These are phyloP conservation scores for Euura lappo DNA, from an alignment of 1,140 invertebrate genomes.

Conservation along the genomic window DNA sequence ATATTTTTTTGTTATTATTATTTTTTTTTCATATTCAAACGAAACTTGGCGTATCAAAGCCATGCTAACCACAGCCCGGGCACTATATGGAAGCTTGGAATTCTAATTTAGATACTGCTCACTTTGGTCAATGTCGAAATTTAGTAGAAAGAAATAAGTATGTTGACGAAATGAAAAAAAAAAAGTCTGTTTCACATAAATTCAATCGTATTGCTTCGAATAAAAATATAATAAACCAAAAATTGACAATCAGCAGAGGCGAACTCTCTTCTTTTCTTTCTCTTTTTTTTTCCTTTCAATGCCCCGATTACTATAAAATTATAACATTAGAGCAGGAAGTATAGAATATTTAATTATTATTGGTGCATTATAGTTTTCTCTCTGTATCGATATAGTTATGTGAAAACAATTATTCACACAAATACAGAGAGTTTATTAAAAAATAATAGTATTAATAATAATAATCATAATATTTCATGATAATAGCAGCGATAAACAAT, in stretches of 20 bases:
- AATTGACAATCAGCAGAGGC: too few species aligned
- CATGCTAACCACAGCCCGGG: conserved; percentile 4
- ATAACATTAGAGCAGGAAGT: too few species aligned
- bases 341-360: too few species aligned
- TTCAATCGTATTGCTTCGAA: background rate
- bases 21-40: background rate
- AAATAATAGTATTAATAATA: background rate
- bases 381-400: too few species aligned
- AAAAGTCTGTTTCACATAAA: background rate
- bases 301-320: too few species aligned
- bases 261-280: background rate
- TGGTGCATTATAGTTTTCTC: too few species aligned
- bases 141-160: background rate
- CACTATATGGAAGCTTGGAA: conserved; percentile 2
- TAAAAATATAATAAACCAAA: too few species aligned
- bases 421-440: too few species aligned
- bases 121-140: conserved; percentile 4
- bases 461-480: background rate
- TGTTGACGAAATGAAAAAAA: background rate
- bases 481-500: background rate
- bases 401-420: too few species aligned
- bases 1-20: too few species aligned
- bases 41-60: conserved; percentile 1
- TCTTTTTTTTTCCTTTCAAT: background rate
- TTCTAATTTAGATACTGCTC: conserved; percentile 2